Evolutionary conservation across 1,140 invertebrate species (phyloP).

Genomic region (Eufriesea mexicana): DNA sequence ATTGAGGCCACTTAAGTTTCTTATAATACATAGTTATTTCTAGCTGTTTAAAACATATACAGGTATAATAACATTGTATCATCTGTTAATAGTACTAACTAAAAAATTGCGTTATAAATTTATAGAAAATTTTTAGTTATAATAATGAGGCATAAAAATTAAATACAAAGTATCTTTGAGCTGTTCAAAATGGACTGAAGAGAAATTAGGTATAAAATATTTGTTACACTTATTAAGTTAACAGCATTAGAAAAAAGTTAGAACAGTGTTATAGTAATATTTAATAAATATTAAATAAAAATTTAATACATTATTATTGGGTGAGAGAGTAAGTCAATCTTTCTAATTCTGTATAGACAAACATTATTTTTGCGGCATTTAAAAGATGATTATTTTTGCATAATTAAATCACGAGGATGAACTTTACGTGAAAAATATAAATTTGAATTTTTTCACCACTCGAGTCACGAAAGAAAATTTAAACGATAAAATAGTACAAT

Average conservation of each 20-base stretch:
- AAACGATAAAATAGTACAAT: not conserved
- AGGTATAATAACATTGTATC: not conserved
- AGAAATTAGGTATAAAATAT: not conserved
- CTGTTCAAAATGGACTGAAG: not conserved
- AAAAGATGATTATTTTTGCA: not conserved
- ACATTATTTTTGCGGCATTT: not conserved
- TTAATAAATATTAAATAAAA: not conserved
- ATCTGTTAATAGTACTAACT: not conserved
- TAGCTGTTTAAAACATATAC: not conserved
- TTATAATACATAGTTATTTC: not conserved
- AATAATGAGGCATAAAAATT: not conserved
- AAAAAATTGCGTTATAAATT: not conserved
- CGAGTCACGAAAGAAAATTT: not conserved
- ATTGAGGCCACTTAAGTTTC: constrained; percentile 31
- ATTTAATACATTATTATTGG: too few species aligned
- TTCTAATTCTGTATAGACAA: not conserved
- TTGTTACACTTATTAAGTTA: not conserved
- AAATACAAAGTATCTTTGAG: not conserved
- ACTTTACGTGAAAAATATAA: not conserved
- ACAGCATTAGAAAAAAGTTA: not conserved
- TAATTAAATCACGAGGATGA: not conserved
- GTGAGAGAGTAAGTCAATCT: not conserved
- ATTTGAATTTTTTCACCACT: not conserved
- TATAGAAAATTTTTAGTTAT: not conserved
- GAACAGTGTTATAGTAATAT: not conserved